Conservation (phyloP, 2,888 invertebrate species). For the Drosophila affinis region DNA sequence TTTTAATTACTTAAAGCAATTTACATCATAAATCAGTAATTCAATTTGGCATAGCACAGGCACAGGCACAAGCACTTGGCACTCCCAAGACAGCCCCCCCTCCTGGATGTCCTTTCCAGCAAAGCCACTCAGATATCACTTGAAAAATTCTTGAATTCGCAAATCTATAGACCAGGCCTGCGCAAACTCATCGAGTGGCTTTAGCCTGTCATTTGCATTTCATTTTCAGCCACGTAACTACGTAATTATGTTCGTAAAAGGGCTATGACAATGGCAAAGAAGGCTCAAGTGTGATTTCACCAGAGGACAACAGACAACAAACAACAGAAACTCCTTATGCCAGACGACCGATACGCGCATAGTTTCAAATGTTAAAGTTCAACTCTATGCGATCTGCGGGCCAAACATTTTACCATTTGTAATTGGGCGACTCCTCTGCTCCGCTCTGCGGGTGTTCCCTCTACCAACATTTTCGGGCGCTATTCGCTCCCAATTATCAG, state of each 20-base stretch:
- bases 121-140: constrained; percentile 17
- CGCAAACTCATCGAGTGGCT: constrained; percentile 34
- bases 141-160: constrained; percentile 6
- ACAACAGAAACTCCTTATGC: not conserved
- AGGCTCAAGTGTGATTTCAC: constrained; percentile 1
- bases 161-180: constrained; percentile 17
- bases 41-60: constrained; percentile 15
- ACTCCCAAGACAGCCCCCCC: too few species aligned
- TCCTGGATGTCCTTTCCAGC: not conserved
- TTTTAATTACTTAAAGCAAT: constrained; percentile 46
- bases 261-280: not conserved
- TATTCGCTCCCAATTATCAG: constrained; percentile 53
- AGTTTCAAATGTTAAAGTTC: constrained; percentile 30
- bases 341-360: not conserved
- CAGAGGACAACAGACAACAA: not conserved
- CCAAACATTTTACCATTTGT: not conserved
- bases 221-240: constrained; percentile 5
- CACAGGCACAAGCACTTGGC: too few species aligned
- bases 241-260: constrained; percentile 18
- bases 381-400: not conserved
- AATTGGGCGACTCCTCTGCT: not conserved
- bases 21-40: constrained; percentile 44
- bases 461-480: constrained; percentile 1
- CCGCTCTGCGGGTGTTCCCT: not conserved
- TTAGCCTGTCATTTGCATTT: constrained; percentile 39